A percentile compares a stretch with the other conserved stretches of the same genome.
Evolutionary conservation across 2,797 vertebrate genomes (phyloP).

Genomic region (Sebastolobus altivelis): DNA sequence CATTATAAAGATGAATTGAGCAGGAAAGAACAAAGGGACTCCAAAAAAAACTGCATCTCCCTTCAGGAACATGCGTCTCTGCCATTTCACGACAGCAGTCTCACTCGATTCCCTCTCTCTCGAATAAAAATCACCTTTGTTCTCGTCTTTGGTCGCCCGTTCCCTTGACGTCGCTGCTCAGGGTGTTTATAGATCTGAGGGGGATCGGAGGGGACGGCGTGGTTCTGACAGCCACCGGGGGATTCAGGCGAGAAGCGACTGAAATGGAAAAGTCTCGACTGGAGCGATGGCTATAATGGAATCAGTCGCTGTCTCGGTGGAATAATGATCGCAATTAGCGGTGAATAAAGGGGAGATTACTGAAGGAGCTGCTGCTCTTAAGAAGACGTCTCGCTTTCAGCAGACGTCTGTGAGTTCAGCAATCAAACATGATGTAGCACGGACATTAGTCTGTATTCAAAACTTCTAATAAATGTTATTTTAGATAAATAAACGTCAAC

Average conservation of each 20-base stretch:
- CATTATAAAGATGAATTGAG: constrained; percentile 23
- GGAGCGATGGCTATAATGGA: constrained; percentile 38
- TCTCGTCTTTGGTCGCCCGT: constrained; percentile 27
- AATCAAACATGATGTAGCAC: not conserved
- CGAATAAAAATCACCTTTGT: not conserved
- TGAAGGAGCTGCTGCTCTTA: constrained; percentile 26
- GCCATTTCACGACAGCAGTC: constrained; percentile 12
- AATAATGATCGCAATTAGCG: constrained; percentile 72
- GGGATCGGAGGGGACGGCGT: constrained; percentile 32
- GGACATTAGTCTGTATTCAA: not conserved
- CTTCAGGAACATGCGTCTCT: constrained; percentile 21
- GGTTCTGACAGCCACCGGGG: constrained; percentile 41
- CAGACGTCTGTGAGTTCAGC: not conserved
- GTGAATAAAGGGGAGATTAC: constrained; percentile 62
- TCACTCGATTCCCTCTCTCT: not conserved
- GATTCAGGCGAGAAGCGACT: constrained; percentile 17
- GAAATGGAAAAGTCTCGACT: constrained; percentile 33
- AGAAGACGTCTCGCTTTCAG: constrained; percentile 10
- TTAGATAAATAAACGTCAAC: not conserved
- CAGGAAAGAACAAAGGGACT: constrained; percentile 22
- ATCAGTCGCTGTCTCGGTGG: constrained; percentile 43
- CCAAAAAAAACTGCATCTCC: not conserved
- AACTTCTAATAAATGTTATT: not conserved
- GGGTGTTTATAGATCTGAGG: constrained; percentile 61
- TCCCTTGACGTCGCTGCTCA: constrained; percentile 52